A percentile compares a stretch with the other conserved stretches of the same genome.
These are phyloP conservation scores for Saguinus midas DNA, from an alignment of 2,113 vertebrate species.

Conservation along the genomic window DNA sequence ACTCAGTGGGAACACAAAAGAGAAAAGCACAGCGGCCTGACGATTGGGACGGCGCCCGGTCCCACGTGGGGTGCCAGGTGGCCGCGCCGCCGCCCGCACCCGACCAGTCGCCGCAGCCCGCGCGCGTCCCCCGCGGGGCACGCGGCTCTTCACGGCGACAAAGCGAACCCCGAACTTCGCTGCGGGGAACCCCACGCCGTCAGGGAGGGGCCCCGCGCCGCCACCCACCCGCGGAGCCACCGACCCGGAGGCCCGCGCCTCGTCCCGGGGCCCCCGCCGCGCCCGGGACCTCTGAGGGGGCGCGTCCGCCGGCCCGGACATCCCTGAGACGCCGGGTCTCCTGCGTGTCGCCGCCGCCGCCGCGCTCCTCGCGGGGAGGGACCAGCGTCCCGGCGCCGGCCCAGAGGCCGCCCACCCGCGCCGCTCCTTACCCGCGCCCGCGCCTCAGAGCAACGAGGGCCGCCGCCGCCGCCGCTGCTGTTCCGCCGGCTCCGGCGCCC, in stretches of 20 bases:
- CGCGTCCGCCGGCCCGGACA: constrained; percentile 43
- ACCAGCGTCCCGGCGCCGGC: not conserved
- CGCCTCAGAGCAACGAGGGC: constrained; percentile 55
- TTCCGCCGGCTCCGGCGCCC: constrained; percentile 68
- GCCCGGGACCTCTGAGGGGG: not conserved
- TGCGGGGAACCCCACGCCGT: not conserved
- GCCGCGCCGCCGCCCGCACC: not conserved
- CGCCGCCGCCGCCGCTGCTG: constrained; percentile 13
- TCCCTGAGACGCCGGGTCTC: not conserved
- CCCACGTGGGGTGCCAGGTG: not conserved
- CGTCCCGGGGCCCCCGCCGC: not conserved
- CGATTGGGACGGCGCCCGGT: not conserved
- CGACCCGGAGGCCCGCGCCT: not conserved
- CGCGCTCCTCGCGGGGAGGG: not conserved
- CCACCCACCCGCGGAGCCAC: not conserved
- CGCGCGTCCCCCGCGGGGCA: not conserved
- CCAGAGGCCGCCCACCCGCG: not conserved
- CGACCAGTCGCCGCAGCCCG: not conserved
- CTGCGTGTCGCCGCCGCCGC: not conserved
- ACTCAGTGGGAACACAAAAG: not conserved
- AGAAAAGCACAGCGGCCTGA: not conserved
- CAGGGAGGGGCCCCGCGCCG: not conserved
- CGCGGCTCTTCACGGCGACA: not conserved
- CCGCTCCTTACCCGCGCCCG: constrained; percentile 64
- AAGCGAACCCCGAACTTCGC: not conserved